Evolutionary conservation across 2,888 invertebrate species (phyloP).

Genomic region (Dolomedes plantarius): DNA sequence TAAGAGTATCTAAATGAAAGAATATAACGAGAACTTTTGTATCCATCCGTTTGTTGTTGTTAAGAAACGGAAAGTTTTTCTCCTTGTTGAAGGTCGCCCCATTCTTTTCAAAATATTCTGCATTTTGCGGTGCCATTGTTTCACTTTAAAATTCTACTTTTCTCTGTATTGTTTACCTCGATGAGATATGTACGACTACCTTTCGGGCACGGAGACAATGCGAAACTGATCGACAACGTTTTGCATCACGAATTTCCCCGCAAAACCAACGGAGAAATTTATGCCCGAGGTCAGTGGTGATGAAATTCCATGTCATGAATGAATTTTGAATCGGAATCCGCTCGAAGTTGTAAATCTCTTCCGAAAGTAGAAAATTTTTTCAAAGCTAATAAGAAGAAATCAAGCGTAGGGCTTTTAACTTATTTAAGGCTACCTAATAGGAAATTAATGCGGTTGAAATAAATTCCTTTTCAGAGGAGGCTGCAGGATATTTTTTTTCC

Average conservation of each 20-base stretch:
- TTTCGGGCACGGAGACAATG: neutral
- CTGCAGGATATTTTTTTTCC: too few species aligned
- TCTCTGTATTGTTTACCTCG: neutral
- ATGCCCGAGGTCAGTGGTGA: slow-evolving; percentile 8
- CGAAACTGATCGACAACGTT: neutral
- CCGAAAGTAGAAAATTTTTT: neutral
- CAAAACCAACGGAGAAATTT: neutral
- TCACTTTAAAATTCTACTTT: neutral
- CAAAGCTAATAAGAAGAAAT: neutral
- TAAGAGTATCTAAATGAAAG: too few species aligned
- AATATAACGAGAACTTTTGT: too few species aligned
- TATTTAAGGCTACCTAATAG: neutral
- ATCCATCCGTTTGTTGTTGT: too few species aligned
- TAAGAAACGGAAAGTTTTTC: too few species aligned
- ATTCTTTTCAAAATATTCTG: neutral
- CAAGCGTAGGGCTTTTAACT: neutral
- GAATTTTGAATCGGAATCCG: neutral
- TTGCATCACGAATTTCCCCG: neutral
- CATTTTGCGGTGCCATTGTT: neutral
- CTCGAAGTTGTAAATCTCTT: neutral
- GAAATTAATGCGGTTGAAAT: neutral
- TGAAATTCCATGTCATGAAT: neutral
- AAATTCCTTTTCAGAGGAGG: too few species aligned
- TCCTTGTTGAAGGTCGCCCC: neutral
- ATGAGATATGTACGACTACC: neutral